Evolutionary conservation across 2,113 vertebrate genomes (phyloP).

Genomic region (Crotalus tigris): DNA sequence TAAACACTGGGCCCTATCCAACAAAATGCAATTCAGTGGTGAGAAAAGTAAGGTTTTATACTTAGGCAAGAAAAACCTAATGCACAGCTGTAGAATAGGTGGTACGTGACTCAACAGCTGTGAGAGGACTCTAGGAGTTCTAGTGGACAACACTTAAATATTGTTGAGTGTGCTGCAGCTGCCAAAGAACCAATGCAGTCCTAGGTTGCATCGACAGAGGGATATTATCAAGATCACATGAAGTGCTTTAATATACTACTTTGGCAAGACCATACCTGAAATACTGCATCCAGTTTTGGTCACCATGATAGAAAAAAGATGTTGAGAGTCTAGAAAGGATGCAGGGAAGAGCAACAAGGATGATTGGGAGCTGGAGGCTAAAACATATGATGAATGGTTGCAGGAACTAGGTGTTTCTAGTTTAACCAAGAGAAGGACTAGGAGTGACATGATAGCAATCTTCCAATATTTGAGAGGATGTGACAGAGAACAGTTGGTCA

Average conservation of each 20-base stretch:
- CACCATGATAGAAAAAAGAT: not conserved
- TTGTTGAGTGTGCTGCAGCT: not conserved
- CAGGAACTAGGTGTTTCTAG: not conserved
- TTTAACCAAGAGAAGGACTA: not conserved
- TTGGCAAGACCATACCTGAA: not conserved
- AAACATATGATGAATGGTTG: not conserved
- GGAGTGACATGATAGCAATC: not conserved
- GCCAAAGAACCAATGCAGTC: not conserved
- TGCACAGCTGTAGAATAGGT: not conserved
- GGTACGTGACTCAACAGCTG: not conserved
- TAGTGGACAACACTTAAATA: not conserved
- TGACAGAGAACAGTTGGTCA: not conserved
- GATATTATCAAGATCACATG: not conserved
- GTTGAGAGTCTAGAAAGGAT: not conserved
- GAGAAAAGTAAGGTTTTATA: not conserved
- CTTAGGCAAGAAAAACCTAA: not conserved
- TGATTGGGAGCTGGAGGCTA: not conserved
- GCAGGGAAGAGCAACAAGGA: not conserved
- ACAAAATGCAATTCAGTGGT: not conserved
- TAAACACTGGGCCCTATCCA: not conserved
- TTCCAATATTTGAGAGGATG: not conserved
- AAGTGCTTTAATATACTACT: not conserved
- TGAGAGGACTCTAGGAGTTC: not conserved
- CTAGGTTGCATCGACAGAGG: not conserved
- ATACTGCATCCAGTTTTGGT: not conserved